phyloP scores from a whole-genome alignment of 2,797 vertebrate species.

The Sebastes melanostomus region DNA sequence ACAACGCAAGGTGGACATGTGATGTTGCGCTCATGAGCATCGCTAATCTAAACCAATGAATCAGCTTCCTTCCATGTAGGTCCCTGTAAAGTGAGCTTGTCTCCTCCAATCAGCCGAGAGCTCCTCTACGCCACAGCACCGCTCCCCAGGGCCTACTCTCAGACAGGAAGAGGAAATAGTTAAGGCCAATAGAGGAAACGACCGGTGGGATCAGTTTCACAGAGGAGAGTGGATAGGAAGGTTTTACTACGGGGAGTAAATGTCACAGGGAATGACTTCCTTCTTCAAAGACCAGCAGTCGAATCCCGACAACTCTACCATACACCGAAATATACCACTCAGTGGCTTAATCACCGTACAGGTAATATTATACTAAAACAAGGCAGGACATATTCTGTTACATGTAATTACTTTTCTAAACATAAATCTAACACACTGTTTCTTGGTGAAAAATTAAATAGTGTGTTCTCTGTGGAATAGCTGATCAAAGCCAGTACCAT shows the following conservation, averaged over 20 bases:
- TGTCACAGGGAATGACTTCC: conserved; percentile 56
- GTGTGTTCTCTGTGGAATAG: conserved; percentile 32
- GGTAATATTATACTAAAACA: conserved; percentile 23
- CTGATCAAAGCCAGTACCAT: conserved; percentile 53
- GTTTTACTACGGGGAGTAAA: conserved; percentile 58
- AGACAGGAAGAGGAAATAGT: conserved; percentile 74
- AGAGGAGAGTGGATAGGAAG: conserved; percentile 35
- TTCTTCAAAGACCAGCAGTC: conserved; percentile 51
- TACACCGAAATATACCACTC: conserved; percentile 2
- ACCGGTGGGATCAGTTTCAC: conserved; percentile 67
- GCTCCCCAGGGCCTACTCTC: conserved; percentile 63
- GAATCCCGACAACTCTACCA: conserved; percentile 10
- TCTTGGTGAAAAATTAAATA: conserved; percentile 53
- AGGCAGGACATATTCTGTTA: conserved; percentile 27
- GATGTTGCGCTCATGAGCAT: conserved; percentile 5
- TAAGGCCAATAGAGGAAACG: conserved; percentile 73
- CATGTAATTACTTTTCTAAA: conserved; percentile 53
- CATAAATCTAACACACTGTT: conserved; percentile 48
- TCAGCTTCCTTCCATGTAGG: conserved; percentile 27
- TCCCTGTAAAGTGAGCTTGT: conserved; percentile 64
- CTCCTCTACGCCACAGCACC: conserved; percentile 41
- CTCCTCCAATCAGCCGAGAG: conserved; percentile 66
- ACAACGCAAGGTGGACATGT: not conserved
- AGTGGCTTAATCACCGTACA: not conserved
- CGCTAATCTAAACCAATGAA: conserved; percentile 32